Conservation (phyloP, 2,113 vertebrate genomes). For the Myrmophylax atrothorax region DNA sequence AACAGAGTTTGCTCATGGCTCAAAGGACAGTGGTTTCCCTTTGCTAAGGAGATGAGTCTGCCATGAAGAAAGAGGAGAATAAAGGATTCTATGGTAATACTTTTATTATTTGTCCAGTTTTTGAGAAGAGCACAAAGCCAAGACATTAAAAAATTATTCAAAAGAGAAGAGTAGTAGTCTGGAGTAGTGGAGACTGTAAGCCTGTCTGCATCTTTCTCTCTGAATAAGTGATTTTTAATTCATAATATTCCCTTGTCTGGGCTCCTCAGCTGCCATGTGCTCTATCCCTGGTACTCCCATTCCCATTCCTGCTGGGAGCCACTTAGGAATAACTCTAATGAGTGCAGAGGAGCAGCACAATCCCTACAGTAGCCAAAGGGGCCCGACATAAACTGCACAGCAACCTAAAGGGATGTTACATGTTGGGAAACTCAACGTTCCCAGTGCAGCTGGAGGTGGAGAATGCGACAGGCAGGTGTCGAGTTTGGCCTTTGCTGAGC, state of each 20-base stretch:
- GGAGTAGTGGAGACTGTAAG: background rate
- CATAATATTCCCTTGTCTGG: background rate
- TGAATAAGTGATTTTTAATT: constrained; percentile 15
- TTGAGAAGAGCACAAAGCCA: background rate
- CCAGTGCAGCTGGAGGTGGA: background rate
- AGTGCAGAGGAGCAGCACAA: constrained; percentile 9
- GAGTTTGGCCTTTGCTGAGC: background rate
- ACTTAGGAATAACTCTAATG: constrained; percentile 34
- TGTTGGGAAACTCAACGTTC: background rate
- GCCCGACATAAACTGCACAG: constrained; percentile 1
- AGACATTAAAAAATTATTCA: background rate
- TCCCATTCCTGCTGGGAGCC: constrained; percentile 19
- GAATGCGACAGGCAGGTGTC: background rate
- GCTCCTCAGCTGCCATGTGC: background rate
- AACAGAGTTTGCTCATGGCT: background rate
- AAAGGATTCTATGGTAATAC: background rate
- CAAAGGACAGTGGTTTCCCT: background rate
- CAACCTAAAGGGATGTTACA: background rate
- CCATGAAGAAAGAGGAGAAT: background rate
- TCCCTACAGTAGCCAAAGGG: background rate
- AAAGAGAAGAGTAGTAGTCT: background rate
- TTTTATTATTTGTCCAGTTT: background rate
- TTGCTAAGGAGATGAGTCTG: background rate
- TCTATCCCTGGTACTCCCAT: constrained; percentile 8
- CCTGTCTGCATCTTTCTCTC: background rate